Evolutionary conservation across 2,113 vertebrate species (phyloP), one percentile per base, ranked within the genome.

Genomic region (Caranx ignobilis): DNA sequence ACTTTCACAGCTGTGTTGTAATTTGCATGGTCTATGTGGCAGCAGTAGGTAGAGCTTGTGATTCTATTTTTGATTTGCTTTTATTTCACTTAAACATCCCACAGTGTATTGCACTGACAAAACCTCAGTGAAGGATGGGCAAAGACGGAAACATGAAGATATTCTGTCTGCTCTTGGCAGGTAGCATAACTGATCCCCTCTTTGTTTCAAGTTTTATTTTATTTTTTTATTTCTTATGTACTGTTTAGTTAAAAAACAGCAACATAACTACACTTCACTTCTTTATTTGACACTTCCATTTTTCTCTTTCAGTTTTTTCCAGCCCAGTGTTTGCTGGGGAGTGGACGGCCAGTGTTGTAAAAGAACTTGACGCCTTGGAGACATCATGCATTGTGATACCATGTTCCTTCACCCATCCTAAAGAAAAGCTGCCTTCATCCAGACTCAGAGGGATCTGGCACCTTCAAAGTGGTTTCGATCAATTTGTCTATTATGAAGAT

Each of bases 361-460:
- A 50, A 16, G 2, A 3, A 0, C 32, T 91, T 5, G 19, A 91
- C 0, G 77, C 85, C 18, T 67, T 94, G 32, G 88, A 87, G 7
- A 0, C 0, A 4, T 94, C 94, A 72, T 94, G 93, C 69, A 84
- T 92, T 11, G 93, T 94, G 66, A 11, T 94, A 8, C 92, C 93
- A 31, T 94, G 92, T 67, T 55, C 77, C 4, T 92, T 92, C 74
- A 81, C 15, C 5, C 82, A 92, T 45, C 83, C 91, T 12, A 48
- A 37, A 6, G 37, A 8, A 16, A 0, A 3, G 0, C 71, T 81
- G 8, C 59, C 91, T 12, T 0, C 1, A 0, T 82, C 86, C 64
- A 88, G 37, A 70, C 47, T 85, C 4, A 85, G 75, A 34, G 92
- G 21, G 3, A 88, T 88, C 11, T 94, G 94, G 92, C 88, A 91